Conservation (phyloP, 2,888 invertebrate species). For the Rambutsinella grinnellia region DNA sequence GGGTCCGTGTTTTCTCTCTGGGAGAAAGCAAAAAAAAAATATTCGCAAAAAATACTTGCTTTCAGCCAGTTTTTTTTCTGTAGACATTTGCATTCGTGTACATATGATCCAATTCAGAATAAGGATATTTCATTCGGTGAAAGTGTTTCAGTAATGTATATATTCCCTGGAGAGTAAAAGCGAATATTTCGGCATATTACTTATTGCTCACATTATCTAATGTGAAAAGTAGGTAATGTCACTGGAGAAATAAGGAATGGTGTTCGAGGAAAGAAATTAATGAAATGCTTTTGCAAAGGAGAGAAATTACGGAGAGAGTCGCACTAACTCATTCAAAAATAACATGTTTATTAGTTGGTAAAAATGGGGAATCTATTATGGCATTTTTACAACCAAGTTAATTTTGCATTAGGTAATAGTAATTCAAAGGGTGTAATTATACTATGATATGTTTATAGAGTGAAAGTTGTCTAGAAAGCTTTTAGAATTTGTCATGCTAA, state of each 20-base stretch:
- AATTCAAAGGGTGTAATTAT: too few relatives aligned
- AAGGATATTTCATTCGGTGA: conserved; percentile 6
- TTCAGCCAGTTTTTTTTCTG: neutral
- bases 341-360: neutral
- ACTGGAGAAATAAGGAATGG: conserved; percentile 5
- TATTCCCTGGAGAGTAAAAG: conserved; percentile 9
- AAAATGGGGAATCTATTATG: neutral
- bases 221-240: conserved; percentile 13
- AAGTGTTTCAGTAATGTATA: neutral
- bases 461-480: too few relatives aligned
- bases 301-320: neutral
- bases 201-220: conserved; percentile 5
- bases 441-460: too few relatives aligned
- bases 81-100: neutral
- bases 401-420: too few relatives aligned
- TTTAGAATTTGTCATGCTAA: too few relatives aligned
- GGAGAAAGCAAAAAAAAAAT: conserved; percentile 1
- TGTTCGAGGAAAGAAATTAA: neutral
- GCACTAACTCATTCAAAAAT: neutral
- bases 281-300: too few relatives aligned
- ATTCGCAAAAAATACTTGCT: conserved; percentile 7
- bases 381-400: neutral
- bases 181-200: neutral
- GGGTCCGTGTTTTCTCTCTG: neutral
- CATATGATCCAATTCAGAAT: neutral